Base-by-base conservation (phyloP, 2,113 vertebrate genomes). In the Eulemur rufifrons region DNA sequence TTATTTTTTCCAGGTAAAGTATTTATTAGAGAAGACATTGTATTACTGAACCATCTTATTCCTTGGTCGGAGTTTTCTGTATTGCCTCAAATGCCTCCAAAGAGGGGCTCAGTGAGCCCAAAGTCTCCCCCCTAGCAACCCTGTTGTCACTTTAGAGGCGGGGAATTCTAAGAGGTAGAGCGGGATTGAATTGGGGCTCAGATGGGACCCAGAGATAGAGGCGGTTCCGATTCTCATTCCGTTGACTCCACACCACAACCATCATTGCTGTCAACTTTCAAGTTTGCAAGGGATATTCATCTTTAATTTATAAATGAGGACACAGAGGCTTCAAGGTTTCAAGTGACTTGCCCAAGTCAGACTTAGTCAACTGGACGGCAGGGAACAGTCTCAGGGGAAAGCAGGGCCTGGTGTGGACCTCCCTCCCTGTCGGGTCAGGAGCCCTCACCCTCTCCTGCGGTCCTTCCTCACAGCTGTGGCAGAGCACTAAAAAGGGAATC, bases 351-450 rank as follows among this genome's bases (percentile, higher is more conserved):
- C 20, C 59, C 61, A 20, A 42, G 47, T 63, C 47, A 63, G 50
- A 52, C 17, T 8, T 0, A 21, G 73, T 71, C 86, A 86, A 27
- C n/a, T 32, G 34, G 14, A 63, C 25, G 54, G 12, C 6, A 2
- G 68, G 34, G 50, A 34, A 8, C 14, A 17, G 20, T 76, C 45
- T 37, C 2, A 2, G 64, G 20, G 47, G 42, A 66, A 63, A 68
- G 25, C 13, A n/a, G 68, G 21, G 14, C 10, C 45, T 6, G 37
- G 29, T 0, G 0, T 6, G 47, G 61, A 0, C 42, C 50, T n/a
- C 37, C 81, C 32, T 23, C 15, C 5, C 56, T 21, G 29, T 29
- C 12, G 11, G 68, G 42, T 63, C 21, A 32, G 50, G 3, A 11
- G 39, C 14, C 61, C 25, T 6, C 23, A 5, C 37, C 45, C 50